Evolutionary conservation across 2,888 invertebrate species (phyloP), one percentile per base, ranked within the genome.

Genomic region (Abrostola tripartita): DNA sequence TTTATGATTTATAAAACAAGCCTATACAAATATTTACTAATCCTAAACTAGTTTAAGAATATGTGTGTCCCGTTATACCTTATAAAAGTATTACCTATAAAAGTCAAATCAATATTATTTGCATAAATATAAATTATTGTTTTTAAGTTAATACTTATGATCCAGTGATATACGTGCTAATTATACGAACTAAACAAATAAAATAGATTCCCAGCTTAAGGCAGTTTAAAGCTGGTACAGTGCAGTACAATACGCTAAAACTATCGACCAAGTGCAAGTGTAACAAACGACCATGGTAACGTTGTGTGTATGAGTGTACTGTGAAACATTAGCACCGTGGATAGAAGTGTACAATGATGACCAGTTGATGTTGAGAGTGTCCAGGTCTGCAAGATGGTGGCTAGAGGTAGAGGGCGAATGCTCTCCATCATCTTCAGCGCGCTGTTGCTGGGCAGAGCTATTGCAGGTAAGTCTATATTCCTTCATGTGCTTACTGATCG

Each of bases 341-440:
- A 66, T 76, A 73, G 65, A 61, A 81, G 82, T 80, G 62, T 68
- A 73, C 74, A 81, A 78, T 72, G 66, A 74, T 83, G 83, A 69
- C 76, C 81, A 90, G 89, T 89, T 89, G 90, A 89, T 88, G 83
- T 83, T 76, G 69, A 77, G 42, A 67, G 62, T 71, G 68, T 70
- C 65, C 71, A 71, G 68, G 71, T 70, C 72, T 71, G 76, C 86
- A 91, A 88, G 79, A 94, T 93, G 94, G 86, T 85, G 81, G 83
- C 85, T 71, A 84, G 88, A 72, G 88, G 85, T 67, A 87, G 89
- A 76, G 85, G 89, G 59, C 89, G 91, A 63, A 83, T 92, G 82
- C 87, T 94, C 77, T 93, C 94, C 62, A 91, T 94, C 71, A 82
- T 94, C 73, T 92, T 94, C 88, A 94, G 93, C 84, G 90, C 91